Conservation (phyloP, 2,113 vertebrate genomes). For the Isichthys henryi region DNA sequence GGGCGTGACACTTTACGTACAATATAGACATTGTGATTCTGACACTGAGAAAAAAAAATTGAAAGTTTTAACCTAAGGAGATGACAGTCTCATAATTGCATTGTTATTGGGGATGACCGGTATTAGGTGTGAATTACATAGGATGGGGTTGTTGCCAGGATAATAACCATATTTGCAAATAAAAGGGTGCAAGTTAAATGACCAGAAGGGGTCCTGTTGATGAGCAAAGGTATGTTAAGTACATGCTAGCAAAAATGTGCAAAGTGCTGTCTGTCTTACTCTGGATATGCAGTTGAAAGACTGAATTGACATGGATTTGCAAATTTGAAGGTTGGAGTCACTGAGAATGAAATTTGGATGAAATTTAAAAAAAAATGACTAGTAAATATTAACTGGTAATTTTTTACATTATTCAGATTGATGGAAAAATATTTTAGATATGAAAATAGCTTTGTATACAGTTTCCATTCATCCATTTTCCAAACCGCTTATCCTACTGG, state of each 20-base stretch:
- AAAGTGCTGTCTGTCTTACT: background rate
- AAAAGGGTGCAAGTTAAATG: background rate
- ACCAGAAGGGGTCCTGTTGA: background rate
- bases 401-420: background rate
- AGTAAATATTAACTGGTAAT: background rate
- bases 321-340: background rate
- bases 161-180: background rate
- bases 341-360: background rate
- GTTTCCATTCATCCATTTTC: background rate
- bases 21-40: background rate
- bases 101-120: background rate
- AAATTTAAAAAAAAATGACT: background rate
- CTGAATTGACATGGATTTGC: background rate
- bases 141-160: background rate
- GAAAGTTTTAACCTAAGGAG: background rate
- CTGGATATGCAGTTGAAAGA: background rate
- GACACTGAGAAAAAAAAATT: background rate
- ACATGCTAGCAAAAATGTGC: background rate
- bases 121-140: background rate
- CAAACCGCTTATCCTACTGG: no score
- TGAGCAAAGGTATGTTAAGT: background rate
- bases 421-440: background rate
- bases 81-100: background rate
- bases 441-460: background rate
- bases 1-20: no score